Base-by-base conservation (phyloP, 2,888 invertebrate genomes). In the Lypha dubia region DNA sequence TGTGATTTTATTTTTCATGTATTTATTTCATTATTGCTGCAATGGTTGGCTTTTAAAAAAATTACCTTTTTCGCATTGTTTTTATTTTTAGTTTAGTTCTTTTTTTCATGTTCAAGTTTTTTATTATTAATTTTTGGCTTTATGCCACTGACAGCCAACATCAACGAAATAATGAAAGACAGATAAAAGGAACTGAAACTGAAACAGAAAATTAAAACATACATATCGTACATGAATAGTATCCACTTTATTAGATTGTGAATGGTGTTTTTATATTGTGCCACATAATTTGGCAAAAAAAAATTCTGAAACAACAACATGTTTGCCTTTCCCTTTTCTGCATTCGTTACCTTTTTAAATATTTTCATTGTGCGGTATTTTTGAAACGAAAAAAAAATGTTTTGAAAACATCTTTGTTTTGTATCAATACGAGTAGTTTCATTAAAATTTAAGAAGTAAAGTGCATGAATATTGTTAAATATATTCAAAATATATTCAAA, bases 201-300 rank as follows among this genome's bases (percentile, higher is more conserved):
- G n/a, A n/a, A n/a, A n/a, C n/a, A n/a, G n/a, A n/a, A n/a, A n/a
- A 79, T 63, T 20, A 35, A 53, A 71, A 53, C 32, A 70, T 32
- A 62, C 62, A 70, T 62, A 41, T 62, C 62, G 20, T 41, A 44
- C 44, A 60, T 62, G 58, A 68, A 68, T 49, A n/a, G 32, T 28
- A 60, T 51, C 28, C 81, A 79, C 60, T 86, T 87, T 86, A 87
- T 85, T 83, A 79, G 83, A 77, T 85, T 86, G 85, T 77, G 62
- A 83, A 86, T 80, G 71, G 79, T 86, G 84, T 86, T 87, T 85
- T 63, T 74, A 41, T 62, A 86, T 83, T 84, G 87, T 89, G 88
- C 86, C 90, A 90, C 89, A 86, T 88, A 87, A 87, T 90, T 90
- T 90, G 89, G 90, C 90, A 90, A 62, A 70, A 44, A 90, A 62